Evolutionary conservation across 30 jellyfish, hydroid and myxozoan species (phyloP).

Genomic region (Euphysa ruthae): DNA sequence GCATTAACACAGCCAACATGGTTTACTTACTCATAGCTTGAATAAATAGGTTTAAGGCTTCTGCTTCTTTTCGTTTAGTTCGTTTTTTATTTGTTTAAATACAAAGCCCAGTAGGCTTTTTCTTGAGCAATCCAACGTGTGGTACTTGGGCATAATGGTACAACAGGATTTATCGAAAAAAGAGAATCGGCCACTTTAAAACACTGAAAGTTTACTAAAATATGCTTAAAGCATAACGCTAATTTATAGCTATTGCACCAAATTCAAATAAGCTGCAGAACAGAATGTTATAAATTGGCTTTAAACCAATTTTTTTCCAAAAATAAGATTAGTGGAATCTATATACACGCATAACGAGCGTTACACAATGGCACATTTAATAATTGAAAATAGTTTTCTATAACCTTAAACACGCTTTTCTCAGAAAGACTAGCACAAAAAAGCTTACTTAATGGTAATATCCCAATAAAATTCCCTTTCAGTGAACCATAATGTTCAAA

Average conservation of each 20-base stretch:
- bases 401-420: not conserved
- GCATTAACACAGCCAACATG: not conserved
- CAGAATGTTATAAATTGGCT: not conserved
- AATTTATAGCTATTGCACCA: not conserved
- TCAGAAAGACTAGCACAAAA: not conserved
- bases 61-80: not conserved
- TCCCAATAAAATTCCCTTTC: slow-evolving; percentile 3
- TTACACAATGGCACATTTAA: not conserved
- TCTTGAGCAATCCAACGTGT: slow-evolving; percentile 4
- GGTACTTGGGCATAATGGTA: slow-evolving; percentile 4
- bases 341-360: slow-evolving; percentile 5
- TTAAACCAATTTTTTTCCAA: not conserved
- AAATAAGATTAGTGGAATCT: not conserved
- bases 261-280: not conserved
- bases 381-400: not conserved
- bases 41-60: not conserved
- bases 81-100: not conserved
- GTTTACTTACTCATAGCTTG: not conserved
- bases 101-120: not conserved
- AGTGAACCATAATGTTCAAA: not conserved
- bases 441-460: slow-evolving; percentile 4
- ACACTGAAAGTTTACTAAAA: not conserved
- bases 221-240: slow-evolving; percentile 5
- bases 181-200: not conserved
- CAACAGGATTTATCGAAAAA: not conserved